A percentile compares a stretch with the other conserved stretches of the same genome.
phyloP scores from a whole-genome alignment of 2,113 vertebrate genomes.

The Pteronura brasiliensis region DNA sequence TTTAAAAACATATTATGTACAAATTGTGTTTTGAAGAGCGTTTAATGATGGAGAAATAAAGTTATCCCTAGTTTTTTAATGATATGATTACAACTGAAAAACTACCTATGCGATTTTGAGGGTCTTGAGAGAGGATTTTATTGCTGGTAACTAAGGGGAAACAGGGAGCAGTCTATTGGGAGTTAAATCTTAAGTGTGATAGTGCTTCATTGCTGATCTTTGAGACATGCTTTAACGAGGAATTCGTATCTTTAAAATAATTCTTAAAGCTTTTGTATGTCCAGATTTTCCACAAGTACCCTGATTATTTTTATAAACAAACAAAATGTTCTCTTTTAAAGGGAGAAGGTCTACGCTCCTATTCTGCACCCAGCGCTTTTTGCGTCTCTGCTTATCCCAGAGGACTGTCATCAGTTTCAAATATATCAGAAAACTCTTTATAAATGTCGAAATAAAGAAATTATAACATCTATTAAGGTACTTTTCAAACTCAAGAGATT shows the following conservation, averaged over 20 bases:
- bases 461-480: background rate
- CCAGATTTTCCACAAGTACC: background rate
- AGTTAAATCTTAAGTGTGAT: background rate
- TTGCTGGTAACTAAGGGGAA: background rate
- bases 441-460: background rate
- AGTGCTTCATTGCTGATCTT: background rate
- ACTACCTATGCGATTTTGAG: background rate
- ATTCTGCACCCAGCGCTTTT: background rate
- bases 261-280: slow-evolving; percentile 1
- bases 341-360: background rate
- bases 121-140: background rate
- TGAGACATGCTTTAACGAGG: background rate
- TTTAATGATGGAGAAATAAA: background rate
- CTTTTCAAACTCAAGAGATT: background rate
- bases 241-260: background rate
- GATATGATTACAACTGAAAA: background rate
- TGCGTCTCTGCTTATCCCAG: background rate
- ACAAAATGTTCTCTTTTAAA: background rate
- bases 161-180: background rate
- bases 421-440: background rate
- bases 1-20: background rate
- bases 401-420: background rate
- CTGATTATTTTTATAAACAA: background rate
- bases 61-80: background rate
- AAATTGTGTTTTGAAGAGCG: background rate